These are phyloP conservation scores for Drosophila basisetae DNA, from an alignment of 2,888 invertebrate genomes.

Conservation along the genomic window DNA sequence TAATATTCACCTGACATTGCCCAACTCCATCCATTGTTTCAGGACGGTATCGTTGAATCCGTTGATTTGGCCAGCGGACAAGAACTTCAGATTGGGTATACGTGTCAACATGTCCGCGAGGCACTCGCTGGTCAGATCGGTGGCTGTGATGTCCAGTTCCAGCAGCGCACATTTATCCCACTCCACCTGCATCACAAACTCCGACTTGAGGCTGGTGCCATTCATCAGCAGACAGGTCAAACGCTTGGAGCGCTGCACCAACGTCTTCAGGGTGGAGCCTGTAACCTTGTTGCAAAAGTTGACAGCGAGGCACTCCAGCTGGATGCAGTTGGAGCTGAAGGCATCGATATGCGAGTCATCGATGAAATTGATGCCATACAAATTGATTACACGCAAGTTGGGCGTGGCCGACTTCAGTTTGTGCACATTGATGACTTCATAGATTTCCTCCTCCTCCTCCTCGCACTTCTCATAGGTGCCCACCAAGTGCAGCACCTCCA, in stretches of 20 bases:
- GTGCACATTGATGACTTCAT: slow-evolving; percentile 99
- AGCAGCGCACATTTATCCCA: slow-evolving; percentile 98
- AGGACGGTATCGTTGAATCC: slow-evolving; percentile 98
- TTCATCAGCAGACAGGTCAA: slow-evolving; percentile 97
- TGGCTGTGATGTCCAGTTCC: slow-evolving; percentile 98
- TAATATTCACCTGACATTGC: slow-evolving; percentile 88
- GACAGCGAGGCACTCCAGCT: slow-evolving; percentile 98
- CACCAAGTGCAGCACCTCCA: slow-evolving; percentile 97
- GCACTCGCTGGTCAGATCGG: slow-evolving; percentile 97
- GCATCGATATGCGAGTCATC: slow-evolving; percentile 99
- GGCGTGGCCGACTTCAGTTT: slow-evolving; percentile 99
- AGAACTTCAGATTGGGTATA: slow-evolving; percentile 93
- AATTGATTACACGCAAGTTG: slow-evolving; percentile 97
- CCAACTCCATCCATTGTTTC: slow-evolving; percentile 95
- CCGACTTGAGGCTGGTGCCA: slow-evolving; percentile 97
- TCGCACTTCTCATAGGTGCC: slow-evolving; percentile 99
- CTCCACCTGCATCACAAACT: slow-evolving; percentile 97
- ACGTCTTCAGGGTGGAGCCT: slow-evolving; percentile 96
- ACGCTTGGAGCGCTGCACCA: slow-evolving; percentile 96
- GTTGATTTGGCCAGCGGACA: slow-evolving; percentile 98
- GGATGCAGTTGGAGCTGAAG: slow-evolving; percentile 97
- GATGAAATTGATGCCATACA: slow-evolving; percentile 99
- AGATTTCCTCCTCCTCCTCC: slow-evolving; percentile 99
- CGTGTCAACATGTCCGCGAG: slow-evolving; percentile 96
- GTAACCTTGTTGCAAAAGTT: slow-evolving; percentile 99